Conservation (phyloP, 1,140 invertebrate genomes). For the Riptortus pedestris region DNA sequence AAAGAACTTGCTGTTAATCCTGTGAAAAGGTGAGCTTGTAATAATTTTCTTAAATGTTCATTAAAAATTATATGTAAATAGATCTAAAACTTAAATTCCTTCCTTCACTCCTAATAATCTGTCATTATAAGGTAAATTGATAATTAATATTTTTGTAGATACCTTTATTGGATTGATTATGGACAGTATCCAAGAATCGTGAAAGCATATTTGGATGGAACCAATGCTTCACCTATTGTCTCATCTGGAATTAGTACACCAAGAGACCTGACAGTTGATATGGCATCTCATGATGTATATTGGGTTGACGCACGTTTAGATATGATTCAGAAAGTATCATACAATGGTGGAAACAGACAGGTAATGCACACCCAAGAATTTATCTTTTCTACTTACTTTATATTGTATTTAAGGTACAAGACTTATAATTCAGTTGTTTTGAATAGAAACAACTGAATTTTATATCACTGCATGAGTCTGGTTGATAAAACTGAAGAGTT, state of each 20-base stretch:
- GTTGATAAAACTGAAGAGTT: no score
- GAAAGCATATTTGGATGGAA: conserved; percentile 78
- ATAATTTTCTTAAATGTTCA: no score
- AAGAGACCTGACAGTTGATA: conserved; percentile 86
- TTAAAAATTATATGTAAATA: no score
- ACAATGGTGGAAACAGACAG: conserved; percentile 64
- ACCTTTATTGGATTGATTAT: conserved; percentile 95
- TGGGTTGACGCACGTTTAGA: conserved; percentile 94
- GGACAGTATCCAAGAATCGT: conserved; percentile 94
- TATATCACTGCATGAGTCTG: no score
- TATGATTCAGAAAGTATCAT: conserved; percentile 80
- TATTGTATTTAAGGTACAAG: background rate
- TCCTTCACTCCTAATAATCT: no score
- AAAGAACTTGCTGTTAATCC: conserved; percentile 93
- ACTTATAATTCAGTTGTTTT: background rate
- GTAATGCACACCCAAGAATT: conserved; percentile 24
- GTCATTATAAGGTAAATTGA: no score
- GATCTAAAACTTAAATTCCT: no score
- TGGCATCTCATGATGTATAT: conserved; percentile 87
- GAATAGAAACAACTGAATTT: no score
- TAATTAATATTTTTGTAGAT: no score
- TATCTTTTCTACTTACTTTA: conserved; percentile 15
- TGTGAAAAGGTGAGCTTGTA: conserved; percentile 55
- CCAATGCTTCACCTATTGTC: conserved; percentile 76
- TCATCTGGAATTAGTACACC: conserved; percentile 84